phyloP scores from a whole-genome alignment of 2,888 invertebrate genomes.

The Brachypterus glaber region DNA sequence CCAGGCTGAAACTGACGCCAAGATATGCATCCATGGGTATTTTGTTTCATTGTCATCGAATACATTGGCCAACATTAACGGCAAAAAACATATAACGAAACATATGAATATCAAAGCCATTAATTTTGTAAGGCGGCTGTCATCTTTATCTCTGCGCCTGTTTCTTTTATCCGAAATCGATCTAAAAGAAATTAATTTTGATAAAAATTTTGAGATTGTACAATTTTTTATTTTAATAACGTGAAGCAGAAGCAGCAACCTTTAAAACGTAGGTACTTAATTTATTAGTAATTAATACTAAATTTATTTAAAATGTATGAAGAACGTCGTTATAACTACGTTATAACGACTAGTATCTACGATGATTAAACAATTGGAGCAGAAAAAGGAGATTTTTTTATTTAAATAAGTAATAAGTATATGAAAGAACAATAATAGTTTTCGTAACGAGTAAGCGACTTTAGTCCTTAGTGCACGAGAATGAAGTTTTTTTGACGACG shows the following conservation, averaged over 20 bases:
- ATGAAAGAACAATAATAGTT: too few relatives aligned
- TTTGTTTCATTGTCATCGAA: conserved; percentile 62
- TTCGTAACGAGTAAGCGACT: too few relatives aligned
- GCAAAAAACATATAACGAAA: conserved; percentile 78
- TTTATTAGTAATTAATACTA: too few relatives aligned
- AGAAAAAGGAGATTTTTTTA: too few relatives aligned
- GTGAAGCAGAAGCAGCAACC: too few relatives aligned
- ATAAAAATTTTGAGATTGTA: background rate
- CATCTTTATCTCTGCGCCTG: conserved; percentile 50
- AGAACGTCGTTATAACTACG: background rate
- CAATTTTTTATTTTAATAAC: too few relatives aligned
- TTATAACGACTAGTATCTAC: too few relatives aligned
- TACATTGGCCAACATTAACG: conserved; percentile 81
- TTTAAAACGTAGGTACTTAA: too few relatives aligned
- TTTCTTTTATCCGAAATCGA: conserved; percentile 27
- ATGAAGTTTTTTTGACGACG: too few relatives aligned
- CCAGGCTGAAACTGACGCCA: conserved; percentile 82
- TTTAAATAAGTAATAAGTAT: too few relatives aligned
- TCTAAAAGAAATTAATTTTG: conserved; percentile 24
- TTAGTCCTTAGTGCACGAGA: too few relatives aligned
- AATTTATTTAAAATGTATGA: background rate
- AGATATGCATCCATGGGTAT: conserved; percentile 67
- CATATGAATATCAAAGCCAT: conserved; percentile 83
- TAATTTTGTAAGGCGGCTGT: conserved; percentile 70
- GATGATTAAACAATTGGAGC: too few relatives aligned